Base-by-base conservation (phyloP, 2,888 invertebrate genomes). In the Zele albiditarsus region DNA sequence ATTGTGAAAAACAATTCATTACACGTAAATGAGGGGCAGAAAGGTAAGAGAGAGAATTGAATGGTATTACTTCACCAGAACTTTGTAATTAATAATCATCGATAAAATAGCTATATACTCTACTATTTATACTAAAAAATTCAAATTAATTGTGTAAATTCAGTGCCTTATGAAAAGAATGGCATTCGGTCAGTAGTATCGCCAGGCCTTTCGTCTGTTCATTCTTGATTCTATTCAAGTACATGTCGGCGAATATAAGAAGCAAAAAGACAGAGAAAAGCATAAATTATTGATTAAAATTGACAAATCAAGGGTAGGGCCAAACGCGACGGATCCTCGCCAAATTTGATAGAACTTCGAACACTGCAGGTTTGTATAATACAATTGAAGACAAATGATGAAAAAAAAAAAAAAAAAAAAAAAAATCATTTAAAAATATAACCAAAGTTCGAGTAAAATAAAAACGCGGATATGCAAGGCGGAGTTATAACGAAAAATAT, bases 121-220 rank as follows among this genome's bases (percentile, higher is more conserved):
- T 46, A 71, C 20, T 46, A 71, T 58, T 71, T 38, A 71, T 71
- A 60, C 33, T 28, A 27, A 49, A 58, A 53, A 20, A 46, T 68
- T 49, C 23, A 53, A 53, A 69, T 69, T 53, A 31, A 77, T 81
- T 82, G 81, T 77, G 68, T 82, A 75, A 80, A 82, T 82, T 83
- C 81, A 84, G 86, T 85, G 86, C 84, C 86, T 85, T 84, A 83
- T 78, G 78, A 60, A 60, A 60, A 10, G 28, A 65, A 20, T 20
- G 38, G 28, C 63, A n/a, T 4, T 1, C 38, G 12, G 60, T 72
- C 77, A 71, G 67, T 25, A 72, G 27, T 66, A 31, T 75, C 73
- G 46, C 62, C 68, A 65, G 46, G 23, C 33, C 28, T n/a, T 20
- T 28, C 33, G 46, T 46, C 46, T 3, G n/a, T 53, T 53, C n/a